Base-by-base conservation (phyloP, 2,113 vertebrate species). In the Lycocorax pyrrhopterus region DNA sequence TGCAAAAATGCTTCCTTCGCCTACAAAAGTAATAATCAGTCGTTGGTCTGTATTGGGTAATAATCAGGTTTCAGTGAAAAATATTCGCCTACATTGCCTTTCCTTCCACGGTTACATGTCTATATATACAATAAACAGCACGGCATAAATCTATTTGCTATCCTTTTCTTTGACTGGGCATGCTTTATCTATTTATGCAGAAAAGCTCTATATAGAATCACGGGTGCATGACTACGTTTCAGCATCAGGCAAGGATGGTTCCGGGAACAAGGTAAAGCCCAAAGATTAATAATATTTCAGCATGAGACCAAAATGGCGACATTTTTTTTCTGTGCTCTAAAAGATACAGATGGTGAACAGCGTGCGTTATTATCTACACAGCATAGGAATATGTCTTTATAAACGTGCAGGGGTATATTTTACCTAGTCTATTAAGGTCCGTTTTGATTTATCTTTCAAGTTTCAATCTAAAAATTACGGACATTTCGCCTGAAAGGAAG, bases 271-370 rank as follows among this genome's bases (percentile, higher is more conserved):
- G 95, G 92, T 66, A 97, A 94, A 95, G 84, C 87, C 94, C 93
- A 71, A 74, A 94, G 94, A 96, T 96, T 95, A 94, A 96, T 95
- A 92, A 96, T 97, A 97, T 98, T 98, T 97, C 96, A 95, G 95
- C 96, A 80, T 78, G 96, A 89, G 91, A 97, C 97, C 97, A 98
- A 98, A 97, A 98, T 98, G 98, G 97, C 97, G 97, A 98, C 97
- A 96, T 94, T 90, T 96, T 97, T 96, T 90, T 95, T 89, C 94
- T 89, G 81, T n/a, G 89, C 86, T 95, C 79, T 94, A 96, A 95
- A 93, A 96, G 94, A 96, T 94, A 97, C 89, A 96, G 71, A 95
- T 87, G 94, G 90, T 90, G 93, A 96, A 90, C 92, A 92, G 71
- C 60, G 41, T 84, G 91, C 27, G 19, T 90, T 91, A 87, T 92